Evolutionary conservation across 2,113 vertebrate species (phyloP).

Genomic region (Kryptolebias marmoratus): DNA sequence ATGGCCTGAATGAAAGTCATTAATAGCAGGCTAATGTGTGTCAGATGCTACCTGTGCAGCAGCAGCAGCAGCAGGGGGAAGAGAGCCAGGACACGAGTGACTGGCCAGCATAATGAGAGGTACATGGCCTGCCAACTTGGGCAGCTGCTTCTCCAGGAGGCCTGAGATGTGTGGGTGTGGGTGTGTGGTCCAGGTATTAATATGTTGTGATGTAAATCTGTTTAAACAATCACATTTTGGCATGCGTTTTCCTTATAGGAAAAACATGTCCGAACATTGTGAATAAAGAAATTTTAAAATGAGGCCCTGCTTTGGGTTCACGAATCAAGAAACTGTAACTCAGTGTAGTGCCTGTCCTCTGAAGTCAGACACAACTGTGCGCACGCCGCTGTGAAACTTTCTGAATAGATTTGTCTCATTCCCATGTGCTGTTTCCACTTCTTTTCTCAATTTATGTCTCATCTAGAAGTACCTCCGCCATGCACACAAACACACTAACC

Average conservation of each 20-base stretch:
- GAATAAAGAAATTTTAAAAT: no score
- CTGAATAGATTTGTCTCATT: constrained; percentile 3
- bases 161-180: constrained; percentile 26
- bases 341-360: not conserved
- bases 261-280: not conserved
- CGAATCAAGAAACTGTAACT: not conserved
- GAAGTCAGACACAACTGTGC: not conserved
- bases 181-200: constrained; percentile 12
- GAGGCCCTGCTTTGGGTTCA: not conserved
- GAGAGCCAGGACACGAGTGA: constrained; percentile 71
- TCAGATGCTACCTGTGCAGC: constrained; percentile 80
- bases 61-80: constrained; percentile 65
- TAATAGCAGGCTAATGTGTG: constrained; percentile 76
- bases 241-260: not conserved
- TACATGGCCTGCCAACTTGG: constrained; percentile 63
- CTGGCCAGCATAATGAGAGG: constrained; percentile 73
- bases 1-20: constrained; percentile 73
- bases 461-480: constrained; percentile 11
- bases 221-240: not conserved
- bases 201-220: not conserved
- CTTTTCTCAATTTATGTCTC: constrained; percentile 19
- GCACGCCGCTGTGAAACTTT: not conserved
- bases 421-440: constrained; percentile 16
- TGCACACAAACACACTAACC: not conserved
- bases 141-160: constrained; percentile 69